A percentile compares a stretch with the other conserved stretches of the same genome.
Evolutionary conservation across 2,888 invertebrate genomes (phyloP).

Genomic region (Archips crataeganus): DNA sequence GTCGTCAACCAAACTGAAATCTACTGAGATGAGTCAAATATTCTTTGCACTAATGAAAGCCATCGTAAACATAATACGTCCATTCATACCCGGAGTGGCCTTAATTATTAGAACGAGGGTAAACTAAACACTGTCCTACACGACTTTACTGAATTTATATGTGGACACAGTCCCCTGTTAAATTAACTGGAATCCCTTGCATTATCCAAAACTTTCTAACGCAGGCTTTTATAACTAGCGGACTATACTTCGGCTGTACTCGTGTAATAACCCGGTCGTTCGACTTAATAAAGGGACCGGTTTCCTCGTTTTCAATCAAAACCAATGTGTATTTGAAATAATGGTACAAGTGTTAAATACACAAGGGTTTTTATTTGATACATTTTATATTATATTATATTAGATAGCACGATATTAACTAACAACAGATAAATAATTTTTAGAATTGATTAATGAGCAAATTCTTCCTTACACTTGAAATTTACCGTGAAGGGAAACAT

Average conservation of each 20-base stretch:
- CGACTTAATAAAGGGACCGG: constrained; percentile 11
- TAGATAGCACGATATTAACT: too few relatives aligned
- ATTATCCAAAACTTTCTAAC: constrained; percentile 53
- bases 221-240: constrained; percentile 49
- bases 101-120: constrained; percentile 42
- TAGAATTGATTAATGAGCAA: too few relatives aligned
- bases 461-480: too few relatives aligned
- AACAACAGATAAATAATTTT: too few relatives aligned
- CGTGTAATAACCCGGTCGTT: neutral
- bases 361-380: too few relatives aligned
- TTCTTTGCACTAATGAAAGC: constrained; percentile 28
- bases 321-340: neutral
- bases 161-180: constrained; percentile 53
- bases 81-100: constrained; percentile 32
- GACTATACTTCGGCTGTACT: constrained; percentile 10
- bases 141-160: constrained; percentile 45
- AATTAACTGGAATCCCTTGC: constrained; percentile 53
- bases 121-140: constrained; percentile 39
- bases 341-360: too few relatives aligned
- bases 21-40: constrained; percentile 16
- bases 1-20: too few relatives aligned
- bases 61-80: constrained; percentile 32
- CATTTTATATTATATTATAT: too few relatives aligned
- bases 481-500: too few relatives aligned
- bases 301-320: constrained; percentile 9